Percentiles rank a stretch among this genome's conserved stretches.
Conservation (phyloP, 2,797 vertebrate species). For the Peromyscus nudipes region DNA sequence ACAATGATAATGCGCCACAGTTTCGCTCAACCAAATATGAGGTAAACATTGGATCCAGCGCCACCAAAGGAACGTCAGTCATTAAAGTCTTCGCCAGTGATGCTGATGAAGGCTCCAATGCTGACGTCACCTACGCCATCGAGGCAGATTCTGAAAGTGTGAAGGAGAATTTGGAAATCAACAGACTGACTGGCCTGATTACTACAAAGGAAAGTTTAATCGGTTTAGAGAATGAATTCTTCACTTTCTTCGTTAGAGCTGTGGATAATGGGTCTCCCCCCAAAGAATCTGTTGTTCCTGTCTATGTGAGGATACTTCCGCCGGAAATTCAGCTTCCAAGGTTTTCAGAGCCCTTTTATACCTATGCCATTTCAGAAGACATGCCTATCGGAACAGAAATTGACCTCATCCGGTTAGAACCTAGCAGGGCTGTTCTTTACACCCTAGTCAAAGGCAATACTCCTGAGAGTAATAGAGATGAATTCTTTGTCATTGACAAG, state of each 20-base stretch:
- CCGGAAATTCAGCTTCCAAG: conserved; percentile 93
- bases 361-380: conserved; percentile 94
- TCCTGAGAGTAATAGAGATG: conserved; percentile 95
- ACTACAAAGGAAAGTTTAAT: conserved; percentile 98
- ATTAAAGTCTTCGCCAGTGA: conserved; percentile 96
- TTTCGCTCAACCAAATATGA: conserved; percentile 95
- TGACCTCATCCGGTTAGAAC: conserved; percentile 93
- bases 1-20: conserved; percentile 98
- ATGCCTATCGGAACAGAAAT: conserved; percentile 95
- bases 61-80: conserved; percentile 93
- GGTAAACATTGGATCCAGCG: conserved; percentile 93
- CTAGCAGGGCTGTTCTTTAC: conserved; percentile 91
- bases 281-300: conserved; percentile 93
- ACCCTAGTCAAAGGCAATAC: conserved; percentile 94
- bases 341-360: conserved; percentile 96
- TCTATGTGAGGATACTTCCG: conserved; percentile 94
- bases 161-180: conserved; percentile 97
- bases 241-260: conserved; percentile 95
- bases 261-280: conserved; percentile 94
- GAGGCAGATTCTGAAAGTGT: conserved; percentile 95
- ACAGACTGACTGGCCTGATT: conserved; percentile 93
- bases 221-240: conserved; percentile 96
- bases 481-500: conserved; percentile 94
- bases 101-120: conserved; percentile 97
- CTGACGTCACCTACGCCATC: conserved; percentile 94